Base-by-base conservation (phyloP, 1,140 invertebrate genomes). In the Zophobas atratus region DNA sequence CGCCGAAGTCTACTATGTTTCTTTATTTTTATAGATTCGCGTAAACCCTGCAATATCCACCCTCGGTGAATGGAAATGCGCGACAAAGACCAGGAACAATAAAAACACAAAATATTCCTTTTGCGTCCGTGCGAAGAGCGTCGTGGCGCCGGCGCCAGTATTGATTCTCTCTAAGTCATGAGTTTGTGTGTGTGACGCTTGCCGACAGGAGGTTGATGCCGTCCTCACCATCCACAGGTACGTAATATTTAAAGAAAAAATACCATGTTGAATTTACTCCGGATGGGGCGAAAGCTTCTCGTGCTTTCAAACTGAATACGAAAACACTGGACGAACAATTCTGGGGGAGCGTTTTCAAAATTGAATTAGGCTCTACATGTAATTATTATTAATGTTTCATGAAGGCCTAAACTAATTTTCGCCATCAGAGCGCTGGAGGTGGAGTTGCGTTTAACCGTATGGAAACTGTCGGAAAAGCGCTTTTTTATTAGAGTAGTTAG, bases 91-190 rank as follows among this genome's bases (percentile, higher is more conserved):
- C n/a, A 43, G 4, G 20, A 67, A 67, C 36, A 67, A 67, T 41
- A 67, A 57, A 67, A 67, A 67, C 8, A 43, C 36, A 43, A 39
- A 67, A 56, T 72, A 53, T 72, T 51, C 70, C 41, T 48, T 51
- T 72, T 72, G 70, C 70, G 46, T 72, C 20, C 51, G 46, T 53
- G 48, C 20, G 41, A 43, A 56, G 20, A 20, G 20, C 71, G 72
- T 57, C 53, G 72, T 48, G 70, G 84, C 84, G 84, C 84, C 80
- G 82, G 80, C 82, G 83, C 77, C 76, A 77, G 76, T 85, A 85
- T 85, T 82, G 84, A 85, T 85, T 85, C 76, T 46, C 41, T 43
- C 77, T 70, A 77, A 49, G 57, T 60, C 78, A 78, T 80, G 83
- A 82, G 80, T 82, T 82, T 74, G 83, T 82, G 80, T 79, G 79